Evolutionary conservation across 2,888 invertebrate species (phyloP), one percentile per base, ranked within the genome.

Genomic region (Lysandra coridon): DNA sequence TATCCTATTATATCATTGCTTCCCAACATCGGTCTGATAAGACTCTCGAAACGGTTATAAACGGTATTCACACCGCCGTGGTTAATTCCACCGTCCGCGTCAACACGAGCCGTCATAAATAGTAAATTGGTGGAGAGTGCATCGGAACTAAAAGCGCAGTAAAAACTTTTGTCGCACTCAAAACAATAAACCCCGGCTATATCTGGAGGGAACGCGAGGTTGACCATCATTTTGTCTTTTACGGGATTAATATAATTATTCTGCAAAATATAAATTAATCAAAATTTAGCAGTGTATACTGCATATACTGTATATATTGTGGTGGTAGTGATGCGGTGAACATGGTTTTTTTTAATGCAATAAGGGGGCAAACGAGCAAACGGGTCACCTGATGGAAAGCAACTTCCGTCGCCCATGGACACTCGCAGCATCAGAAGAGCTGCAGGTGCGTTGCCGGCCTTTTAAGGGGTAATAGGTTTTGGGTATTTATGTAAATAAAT

Each of bases 171-270:
- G 90, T 92, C 89, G 88, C 86, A 85, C 87, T 85, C 88, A 86
- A 89, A 92, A 93, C 92, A 92, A 93, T 93, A 92, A 92, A 92
- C 87, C 85, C 85, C 84, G 86, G 87, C 87, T 87, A 86, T 87
- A 57, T 76, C 76, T 76, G 76, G 76, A 76, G 76, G 76, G 76
- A 57, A 33, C 53, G 76, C 82, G 83, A 84, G 83, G 83, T 82
- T 83, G 83, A 81, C 80, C 60, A 86, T 88, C 1, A 7, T 76
- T 49, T 33, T 23, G 23, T 7, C 17, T 12, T 76, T 76, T 37
- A 30, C 33, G 1, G 76, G 76, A 76, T 57, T 2, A 6, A 76
- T 33, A 14, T 12, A 75, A 37, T 75, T 23, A 75, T 75, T 4
- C 12, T 30, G 87, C 85, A 87, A 64, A 23, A 60, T n/a, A 17